Base-by-base conservation (phyloP, 2,888 invertebrate genomes). In the Sipunculus nudus region DNA sequence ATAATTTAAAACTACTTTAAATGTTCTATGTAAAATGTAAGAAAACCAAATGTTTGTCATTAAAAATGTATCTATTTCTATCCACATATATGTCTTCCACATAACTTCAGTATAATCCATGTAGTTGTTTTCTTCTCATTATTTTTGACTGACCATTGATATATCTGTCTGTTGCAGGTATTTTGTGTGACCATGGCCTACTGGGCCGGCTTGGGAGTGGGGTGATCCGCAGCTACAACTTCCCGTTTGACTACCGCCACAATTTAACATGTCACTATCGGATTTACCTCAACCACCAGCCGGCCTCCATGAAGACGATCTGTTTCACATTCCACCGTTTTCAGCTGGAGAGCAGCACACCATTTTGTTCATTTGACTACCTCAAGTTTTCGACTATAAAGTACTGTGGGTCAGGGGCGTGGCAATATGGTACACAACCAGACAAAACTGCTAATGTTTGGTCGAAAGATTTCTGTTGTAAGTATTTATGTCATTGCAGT, bases 331-430 rank as follows among this genome's bases (percentile, higher is more conserved):
- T 70, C 56, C 59, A 61, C 43, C 55, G 65, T 6, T 70, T 70
- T 52, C 38, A 39, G 25, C 53, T 70, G 46, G 70, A 70, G 59
- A 61, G 39, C 21, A 63, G 64, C 23, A 61, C 68, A 1, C 62
- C 59, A 19, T 70, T 65, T 54, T 70, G 70, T 47, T 67, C 66
- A n/a, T 70, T 67, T 31, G 70, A 70, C 57, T 70, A 60, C 59
- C 43, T 70, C 28, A 61, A 57, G 32, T 56, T 69, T 26, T 23
- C 28, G 35, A 31, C 47, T 23, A 43, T 46, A 39, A 70, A 70
- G 54, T 70, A 70, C 61, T 70, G 70, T 39, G 68, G 63, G 1
- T 23, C 25, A 5, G 70, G 70, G 13, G 58, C 59, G 43, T 70
- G 68, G 68, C 64, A 67, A 49, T 69, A 67, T 46, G 70, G 68